phyloP scores from a whole-genome alignment of 2,797 vertebrate genomes.

The Falco berigora region DNA sequence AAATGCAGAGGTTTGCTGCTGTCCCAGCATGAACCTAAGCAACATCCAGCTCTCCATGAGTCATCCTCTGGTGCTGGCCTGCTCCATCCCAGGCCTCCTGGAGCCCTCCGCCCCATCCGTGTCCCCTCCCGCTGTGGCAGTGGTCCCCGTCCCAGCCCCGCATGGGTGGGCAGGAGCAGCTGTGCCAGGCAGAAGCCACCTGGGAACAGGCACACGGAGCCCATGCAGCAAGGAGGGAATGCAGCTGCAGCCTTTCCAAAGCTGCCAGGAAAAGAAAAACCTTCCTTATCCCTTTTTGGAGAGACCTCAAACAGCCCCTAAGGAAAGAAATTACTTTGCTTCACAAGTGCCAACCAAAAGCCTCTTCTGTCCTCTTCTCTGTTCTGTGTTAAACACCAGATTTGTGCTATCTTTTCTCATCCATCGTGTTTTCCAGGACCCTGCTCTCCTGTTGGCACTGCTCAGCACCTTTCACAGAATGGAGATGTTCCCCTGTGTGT shows the following conservation, averaged over 20 bases:
- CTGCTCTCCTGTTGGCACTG: not conserved
- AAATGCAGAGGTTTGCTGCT: not conserved
- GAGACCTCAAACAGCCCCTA: not conserved
- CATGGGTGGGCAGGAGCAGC: not conserved
- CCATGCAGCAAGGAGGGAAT: not conserved
- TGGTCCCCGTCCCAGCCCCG: rapidly evolving
- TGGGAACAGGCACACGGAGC: not conserved
- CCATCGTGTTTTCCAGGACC: not conserved
- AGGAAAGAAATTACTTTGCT: not conserved
- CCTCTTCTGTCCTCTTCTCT: not conserved
- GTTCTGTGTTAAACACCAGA: not conserved
- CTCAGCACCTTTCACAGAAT: not conserved
- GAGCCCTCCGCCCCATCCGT: not conserved
- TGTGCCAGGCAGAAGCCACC: not conserved
- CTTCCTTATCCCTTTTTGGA: not conserved
- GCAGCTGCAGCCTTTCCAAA: not conserved
- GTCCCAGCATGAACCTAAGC: not conserved
- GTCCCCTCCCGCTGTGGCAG: rapidly evolving
- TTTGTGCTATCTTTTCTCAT: not conserved
- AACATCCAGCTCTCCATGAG: not conserved
- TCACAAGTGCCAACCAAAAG: not conserved
- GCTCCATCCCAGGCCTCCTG: not conserved
- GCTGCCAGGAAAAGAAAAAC: not conserved
- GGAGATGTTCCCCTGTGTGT: not conserved
- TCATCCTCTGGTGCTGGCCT: not conserved